Conservation (phyloP, 2,113 vertebrate genomes). For the Charina bottae region DNA sequence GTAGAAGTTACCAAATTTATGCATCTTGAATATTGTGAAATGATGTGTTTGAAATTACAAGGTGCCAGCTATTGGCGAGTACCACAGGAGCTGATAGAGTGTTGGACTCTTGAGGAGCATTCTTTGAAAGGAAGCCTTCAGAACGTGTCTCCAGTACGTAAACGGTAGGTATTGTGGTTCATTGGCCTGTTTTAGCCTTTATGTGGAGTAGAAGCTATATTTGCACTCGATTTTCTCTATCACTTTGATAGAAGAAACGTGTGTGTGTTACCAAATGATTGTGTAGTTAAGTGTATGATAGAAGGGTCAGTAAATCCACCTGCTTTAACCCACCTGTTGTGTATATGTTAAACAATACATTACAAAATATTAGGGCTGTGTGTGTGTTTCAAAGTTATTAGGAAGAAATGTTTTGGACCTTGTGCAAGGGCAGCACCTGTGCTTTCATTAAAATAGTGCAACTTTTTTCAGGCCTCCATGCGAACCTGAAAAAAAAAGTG, state of each 20-base stretch:
- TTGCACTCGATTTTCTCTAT: background rate
- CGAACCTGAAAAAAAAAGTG: background rate
- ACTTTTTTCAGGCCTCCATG: background rate
- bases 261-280: background rate
- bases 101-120: slow-evolving; percentile 76
- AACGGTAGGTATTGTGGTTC: slow-evolving; percentile 59
- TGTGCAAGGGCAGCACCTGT: background rate
- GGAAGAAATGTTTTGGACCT: background rate
- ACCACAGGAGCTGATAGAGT: slow-evolving; percentile 75
- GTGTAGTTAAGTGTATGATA: background rate
- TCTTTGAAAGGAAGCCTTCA: slow-evolving; percentile 70
- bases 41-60: slow-evolving; percentile 50
- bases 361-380: background rate
- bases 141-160: slow-evolving; percentile 69
- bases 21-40: background rate
- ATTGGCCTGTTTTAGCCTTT: background rate
- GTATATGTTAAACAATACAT: background rate
- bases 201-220: background rate
- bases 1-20: background rate
- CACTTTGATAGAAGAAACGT: background rate
- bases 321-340: background rate
- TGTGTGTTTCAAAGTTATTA: background rate
- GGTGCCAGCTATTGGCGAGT: slow-evolving; percentile 79
- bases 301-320: background rate
- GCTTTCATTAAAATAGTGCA: background rate